Conservation (phyloP, 2,888 invertebrate species). For the Calameuta idolon region DNA sequence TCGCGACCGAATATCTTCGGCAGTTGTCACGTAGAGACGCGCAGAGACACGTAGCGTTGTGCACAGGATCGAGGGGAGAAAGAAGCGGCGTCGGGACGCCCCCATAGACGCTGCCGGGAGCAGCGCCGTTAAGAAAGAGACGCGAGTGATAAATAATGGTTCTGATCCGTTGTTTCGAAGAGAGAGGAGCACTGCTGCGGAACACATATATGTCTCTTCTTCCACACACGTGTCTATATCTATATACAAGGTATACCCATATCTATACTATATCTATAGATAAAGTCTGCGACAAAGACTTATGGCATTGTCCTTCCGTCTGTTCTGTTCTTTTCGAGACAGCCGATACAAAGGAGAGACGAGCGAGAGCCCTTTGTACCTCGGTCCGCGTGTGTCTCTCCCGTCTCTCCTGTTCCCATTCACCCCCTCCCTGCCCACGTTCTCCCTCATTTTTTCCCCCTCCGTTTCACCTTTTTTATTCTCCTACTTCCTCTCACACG, state of each 20-base stretch:
- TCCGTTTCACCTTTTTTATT: constrained; percentile 19
- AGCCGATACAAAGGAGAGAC: constrained; percentile 56
- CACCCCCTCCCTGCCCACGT: constrained; percentile 12
- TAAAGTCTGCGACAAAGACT: constrained; percentile 44
- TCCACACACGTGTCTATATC: constrained; percentile 14
- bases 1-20: constrained; percentile 53
- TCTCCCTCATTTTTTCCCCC: constrained; percentile 22
- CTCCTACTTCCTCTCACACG: constrained; percentile 10
- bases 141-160: constrained; percentile 45
- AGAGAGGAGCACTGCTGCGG: constrained; percentile 14
- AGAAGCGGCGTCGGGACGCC: not conserved
- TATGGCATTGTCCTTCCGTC: constrained; percentile 50
- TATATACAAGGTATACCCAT: constrained; percentile 18
- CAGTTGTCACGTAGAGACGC: constrained; percentile 51
- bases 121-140: constrained; percentile 12
- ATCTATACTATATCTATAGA: constrained; percentile 7
- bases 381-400: constrained; percentile 36
- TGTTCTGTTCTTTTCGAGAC: constrained; percentile 54
- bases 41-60: not conserved
- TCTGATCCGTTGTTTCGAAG: constrained; percentile 38
- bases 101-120: constrained; percentile 3
- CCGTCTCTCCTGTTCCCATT: constrained; percentile 19
- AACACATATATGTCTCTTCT: not conserved
- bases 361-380: constrained; percentile 49
- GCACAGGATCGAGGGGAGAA: not conserved